Conservation (phyloP, 2,888 invertebrate genomes). For the Tholera decimalis region DNA sequence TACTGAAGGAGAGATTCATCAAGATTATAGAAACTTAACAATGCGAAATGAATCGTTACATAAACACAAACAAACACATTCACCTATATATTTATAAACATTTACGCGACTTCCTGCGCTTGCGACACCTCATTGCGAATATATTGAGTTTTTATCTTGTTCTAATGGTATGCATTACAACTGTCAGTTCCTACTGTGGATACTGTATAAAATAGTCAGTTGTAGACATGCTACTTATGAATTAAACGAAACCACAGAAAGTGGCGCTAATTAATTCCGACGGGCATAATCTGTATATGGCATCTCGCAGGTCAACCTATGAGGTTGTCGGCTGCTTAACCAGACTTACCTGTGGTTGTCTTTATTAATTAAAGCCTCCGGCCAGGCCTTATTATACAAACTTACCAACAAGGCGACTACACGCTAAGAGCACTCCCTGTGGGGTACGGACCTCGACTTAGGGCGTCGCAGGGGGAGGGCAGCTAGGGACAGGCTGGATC, state of each 20-base stretch:
- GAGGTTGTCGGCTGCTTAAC: too few species aligned
- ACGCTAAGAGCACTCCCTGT: too few species aligned
- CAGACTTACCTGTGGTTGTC: too few species aligned
- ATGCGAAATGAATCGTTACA: constrained; percentile 19
- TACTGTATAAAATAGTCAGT: not conserved
- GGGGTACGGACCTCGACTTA: too few species aligned
- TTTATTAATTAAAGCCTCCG: too few species aligned
- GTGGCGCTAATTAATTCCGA: not conserved
- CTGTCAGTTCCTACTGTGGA: constrained; percentile 40
- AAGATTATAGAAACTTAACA: too few species aligned
- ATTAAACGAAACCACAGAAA: not conserved
- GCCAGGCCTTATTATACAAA: too few species aligned
- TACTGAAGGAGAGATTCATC: too few species aligned
- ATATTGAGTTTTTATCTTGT: constrained; percentile 52
- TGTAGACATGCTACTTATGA: not conserved
- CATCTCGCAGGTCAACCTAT: too few species aligned
- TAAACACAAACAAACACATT: constrained; percentile 33
- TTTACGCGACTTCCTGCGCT: constrained; percentile 48
- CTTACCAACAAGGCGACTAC: too few species aligned
- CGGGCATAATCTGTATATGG: not conserved
- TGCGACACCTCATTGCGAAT: constrained; percentile 31
- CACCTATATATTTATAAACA: constrained; percentile 28
- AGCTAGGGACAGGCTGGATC: too few species aligned
- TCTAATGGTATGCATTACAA: constrained; percentile 25
- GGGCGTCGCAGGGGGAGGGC: too few species aligned